These are phyloP conservation scores for Poeciliopsis paucimaculata DNA, from an alignment of 2,797 vertebrate genomes.

Conservation along the genomic window DNA sequence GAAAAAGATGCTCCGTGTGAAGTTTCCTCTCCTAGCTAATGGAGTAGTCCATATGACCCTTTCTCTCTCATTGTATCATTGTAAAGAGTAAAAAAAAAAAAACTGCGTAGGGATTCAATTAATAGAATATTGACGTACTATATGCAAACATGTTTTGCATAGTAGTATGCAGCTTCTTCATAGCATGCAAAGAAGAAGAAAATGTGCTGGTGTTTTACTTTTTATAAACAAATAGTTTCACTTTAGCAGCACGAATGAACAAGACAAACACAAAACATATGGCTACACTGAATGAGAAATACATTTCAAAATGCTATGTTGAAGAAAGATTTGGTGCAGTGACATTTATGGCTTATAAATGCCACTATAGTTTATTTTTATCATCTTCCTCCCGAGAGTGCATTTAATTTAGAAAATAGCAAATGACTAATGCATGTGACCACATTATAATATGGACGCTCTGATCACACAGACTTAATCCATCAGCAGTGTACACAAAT, in stretches of 20 bases:
- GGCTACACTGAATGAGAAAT: not conserved
- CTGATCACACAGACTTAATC: slow-evolving; percentile 6
- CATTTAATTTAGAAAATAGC: slow-evolving; percentile 1
- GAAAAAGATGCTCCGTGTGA: not conserved
- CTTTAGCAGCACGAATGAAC: too few species aligned
- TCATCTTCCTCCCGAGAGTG: not conserved
- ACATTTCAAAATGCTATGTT: not conserved
- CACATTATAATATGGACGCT: slow-evolving; percentile 22
- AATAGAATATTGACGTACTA: too few species aligned
- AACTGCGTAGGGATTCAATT: too few species aligned
- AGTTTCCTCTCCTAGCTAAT: too few species aligned
- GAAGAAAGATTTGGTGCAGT: not conserved
- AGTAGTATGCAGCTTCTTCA: not conserved
- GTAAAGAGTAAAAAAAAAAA: too few species aligned
- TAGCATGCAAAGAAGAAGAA: not conserved
- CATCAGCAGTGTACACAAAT: slow-evolving; percentile 12
- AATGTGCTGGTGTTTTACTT: not conserved
- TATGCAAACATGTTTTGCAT: too few species aligned
- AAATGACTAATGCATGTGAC: slow-evolving; percentile 10
- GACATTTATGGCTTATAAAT: not conserved
- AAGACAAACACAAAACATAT: too few species aligned
- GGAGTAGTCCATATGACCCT: too few species aligned
- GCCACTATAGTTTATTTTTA: not conserved
- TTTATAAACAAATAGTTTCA: not conserved
- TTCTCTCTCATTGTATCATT: too few species aligned